Evolutionary conservation across 1,140 invertebrate species (phyloP).

Genomic region (Ruditapes philippinarum): DNA sequence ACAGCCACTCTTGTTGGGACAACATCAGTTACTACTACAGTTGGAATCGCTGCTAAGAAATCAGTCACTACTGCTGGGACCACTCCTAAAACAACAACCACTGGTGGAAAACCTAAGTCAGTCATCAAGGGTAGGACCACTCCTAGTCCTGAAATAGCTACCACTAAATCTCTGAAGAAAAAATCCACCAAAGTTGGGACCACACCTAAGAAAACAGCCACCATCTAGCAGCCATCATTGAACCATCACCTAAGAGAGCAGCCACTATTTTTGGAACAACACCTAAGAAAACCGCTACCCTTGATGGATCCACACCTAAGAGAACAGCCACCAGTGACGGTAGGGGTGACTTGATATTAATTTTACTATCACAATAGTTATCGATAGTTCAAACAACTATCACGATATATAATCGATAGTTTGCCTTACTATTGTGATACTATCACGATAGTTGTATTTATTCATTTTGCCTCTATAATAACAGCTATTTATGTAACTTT

Average conservation of each 20-base stretch:
- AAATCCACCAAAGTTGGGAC: not conserved
- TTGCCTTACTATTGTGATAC: too few species aligned
- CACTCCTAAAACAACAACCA: not conserved
- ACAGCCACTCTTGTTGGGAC: not conserved
- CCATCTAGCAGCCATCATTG: not conserved
- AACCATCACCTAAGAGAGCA: not conserved
- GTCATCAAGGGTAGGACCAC: not conserved
- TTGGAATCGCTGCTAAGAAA: not conserved
- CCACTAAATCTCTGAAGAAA: not conserved
- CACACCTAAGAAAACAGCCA: conserved; percentile 10
- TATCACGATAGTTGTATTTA: too few species aligned
- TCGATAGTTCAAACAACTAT: too few species aligned
- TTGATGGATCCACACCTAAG: not conserved
- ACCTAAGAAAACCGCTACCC: not conserved
- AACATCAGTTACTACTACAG: not conserved
- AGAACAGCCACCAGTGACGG: not conserved
- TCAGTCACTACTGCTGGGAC: not conserved
- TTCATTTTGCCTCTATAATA: too few species aligned
- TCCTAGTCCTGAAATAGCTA: not conserved
- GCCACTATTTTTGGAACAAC: not conserved
- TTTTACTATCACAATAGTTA: too few species aligned
- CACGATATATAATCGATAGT: too few species aligned
- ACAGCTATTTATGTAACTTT: too few species aligned
- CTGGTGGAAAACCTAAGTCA: not conserved
- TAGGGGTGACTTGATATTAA: too few species aligned